Evolutionary conservation across 2,888 invertebrate genomes (phyloP), one percentile per base, ranked within the genome.

Genomic region (Agrilus mali): DNA sequence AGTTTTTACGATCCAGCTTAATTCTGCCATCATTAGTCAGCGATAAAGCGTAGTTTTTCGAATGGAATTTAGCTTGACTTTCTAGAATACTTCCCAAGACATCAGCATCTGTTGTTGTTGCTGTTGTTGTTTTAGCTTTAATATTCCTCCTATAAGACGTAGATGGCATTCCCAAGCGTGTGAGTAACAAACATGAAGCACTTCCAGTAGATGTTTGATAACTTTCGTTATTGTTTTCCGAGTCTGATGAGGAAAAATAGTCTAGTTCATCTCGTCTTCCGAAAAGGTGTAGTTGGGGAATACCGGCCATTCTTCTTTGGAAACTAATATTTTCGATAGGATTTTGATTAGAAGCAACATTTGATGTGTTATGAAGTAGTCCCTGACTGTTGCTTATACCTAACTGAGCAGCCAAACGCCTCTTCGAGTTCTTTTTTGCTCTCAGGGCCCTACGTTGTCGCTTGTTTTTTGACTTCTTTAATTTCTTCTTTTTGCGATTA

Each of bases 51-150:
- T 75, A 69, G 38, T 75, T 71, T 47, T 75, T 79, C 6, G 80
- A 79, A 59, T 82, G 81, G 66, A 85, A 75, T 46, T 78, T 69
- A 40, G 79, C 73, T 61, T 86, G 86, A 51, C 76, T 73, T 49
- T 77, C 76, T 55, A 87, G 66, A 51, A 87, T 86, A 54, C 72
- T 77, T 27, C 76, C 77, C 5, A 87, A 65, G 7, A 87, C 55
- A 64, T 86, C 83, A 3, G 62, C 50, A 1, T 74, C 67, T 8
- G 70, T 66, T n/a, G 72, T 59, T 2, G 65, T 47, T 16, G 69
- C 66, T 50, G 60, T 65, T 15, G 70, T 59, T 33, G 69, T 47
- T 48, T 39, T 12, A 8, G 27, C 27, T 27, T 27, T 27, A 8
- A 27, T 10, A 27, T 27, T 27, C 8, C 27, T 8, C 5, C 27